These are phyloP conservation scores for Porites lutea DNA, from an alignment of 64 coral and sea anemone species.

Conservation along the genomic window DNA sequence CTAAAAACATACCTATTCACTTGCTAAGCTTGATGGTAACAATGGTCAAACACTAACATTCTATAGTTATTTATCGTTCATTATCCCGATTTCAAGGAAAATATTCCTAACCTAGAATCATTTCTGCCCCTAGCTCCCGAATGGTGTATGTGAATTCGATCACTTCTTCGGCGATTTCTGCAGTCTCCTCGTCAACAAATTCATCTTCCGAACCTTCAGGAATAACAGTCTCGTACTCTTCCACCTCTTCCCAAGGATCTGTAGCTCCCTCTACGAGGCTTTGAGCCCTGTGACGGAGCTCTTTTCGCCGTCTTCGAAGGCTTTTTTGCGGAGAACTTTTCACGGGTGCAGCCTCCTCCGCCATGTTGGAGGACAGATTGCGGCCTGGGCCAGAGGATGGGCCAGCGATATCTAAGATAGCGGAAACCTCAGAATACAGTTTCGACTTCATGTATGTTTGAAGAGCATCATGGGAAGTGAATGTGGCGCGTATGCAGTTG, in stretches of 20 bases:
- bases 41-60: no score
- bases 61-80: no score
- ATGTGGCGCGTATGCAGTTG: slow-evolving; percentile 29
- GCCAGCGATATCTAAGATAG: not conserved
- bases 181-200: slow-evolving; percentile 94
- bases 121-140: slow-evolving; percentile 84
- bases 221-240: slow-evolving; percentile 94
- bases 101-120: slow-evolving; percentile 74
- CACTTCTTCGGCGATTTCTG: slow-evolving; percentile 91
- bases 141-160: slow-evolving; percentile 83
- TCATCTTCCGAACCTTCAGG: slow-evolving; percentile 89
- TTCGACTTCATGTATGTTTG: no score
- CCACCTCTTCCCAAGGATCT: slow-evolving; percentile 66
- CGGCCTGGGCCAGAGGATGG: not conserved
- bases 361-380: slow-evolving; percentile 49
- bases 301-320: slow-evolving; percentile 62
- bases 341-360: slow-evolving; percentile 6
- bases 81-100: not conserved
- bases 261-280: slow-evolving; percentile 86
- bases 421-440: not conserved
- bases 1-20: no score
- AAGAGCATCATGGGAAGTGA: not conserved
- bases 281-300: slow-evolving; percentile 89
- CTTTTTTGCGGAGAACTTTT: slow-evolving; percentile 18
- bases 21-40: no score